These are phyloP conservation scores for Gulo gulo DNA, from an alignment of 2,113 vertebrate species.

Conservation along the genomic window DNA sequence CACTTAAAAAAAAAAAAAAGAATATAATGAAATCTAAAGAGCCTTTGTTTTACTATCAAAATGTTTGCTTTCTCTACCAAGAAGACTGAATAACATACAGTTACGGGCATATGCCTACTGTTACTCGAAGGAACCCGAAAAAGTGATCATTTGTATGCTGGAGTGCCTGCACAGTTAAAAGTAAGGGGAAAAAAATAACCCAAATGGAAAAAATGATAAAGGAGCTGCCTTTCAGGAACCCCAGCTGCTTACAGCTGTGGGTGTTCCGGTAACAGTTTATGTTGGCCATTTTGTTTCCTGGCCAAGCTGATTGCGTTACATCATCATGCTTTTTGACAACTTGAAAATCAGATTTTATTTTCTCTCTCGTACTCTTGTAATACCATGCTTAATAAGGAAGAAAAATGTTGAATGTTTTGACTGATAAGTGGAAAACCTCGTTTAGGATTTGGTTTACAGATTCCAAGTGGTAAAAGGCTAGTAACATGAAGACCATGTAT, in stretches of 20 bases:
- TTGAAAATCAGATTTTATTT: slow-evolving; percentile 72
- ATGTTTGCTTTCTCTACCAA: slow-evolving; percentile 38
- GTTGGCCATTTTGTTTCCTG: slow-evolving; percentile 48
- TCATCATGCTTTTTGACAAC: slow-evolving; percentile 44
- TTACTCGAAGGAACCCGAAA: background rate
- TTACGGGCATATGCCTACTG: background rate
- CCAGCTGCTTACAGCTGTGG: slow-evolving; percentile 70
- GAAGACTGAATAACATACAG: slow-evolving; percentile 33
- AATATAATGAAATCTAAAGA: background rate
- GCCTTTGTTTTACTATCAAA: background rate
- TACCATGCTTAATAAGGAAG: slow-evolving; percentile 77
- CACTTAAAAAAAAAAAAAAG: background rate
- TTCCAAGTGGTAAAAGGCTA: slow-evolving; percentile 55
- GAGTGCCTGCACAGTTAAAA: background rate
- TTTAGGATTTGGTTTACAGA: slow-evolving; percentile 58
- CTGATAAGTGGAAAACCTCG: slow-evolving; percentile 34
- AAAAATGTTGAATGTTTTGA: slow-evolving; percentile 66
- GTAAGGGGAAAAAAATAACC: background rate
- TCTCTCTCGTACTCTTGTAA: slow-evolving; percentile 44
- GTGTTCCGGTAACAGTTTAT: slow-evolving; percentile 22
- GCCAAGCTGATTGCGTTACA: slow-evolving; percentile 30
- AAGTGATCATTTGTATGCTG: background rate
- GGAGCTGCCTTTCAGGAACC: background rate
- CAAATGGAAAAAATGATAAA: slow-evolving; percentile 30
- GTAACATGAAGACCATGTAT: background rate